Conservation (phyloP, 2,888 invertebrate species). For the Encarsia formosa region DNA sequence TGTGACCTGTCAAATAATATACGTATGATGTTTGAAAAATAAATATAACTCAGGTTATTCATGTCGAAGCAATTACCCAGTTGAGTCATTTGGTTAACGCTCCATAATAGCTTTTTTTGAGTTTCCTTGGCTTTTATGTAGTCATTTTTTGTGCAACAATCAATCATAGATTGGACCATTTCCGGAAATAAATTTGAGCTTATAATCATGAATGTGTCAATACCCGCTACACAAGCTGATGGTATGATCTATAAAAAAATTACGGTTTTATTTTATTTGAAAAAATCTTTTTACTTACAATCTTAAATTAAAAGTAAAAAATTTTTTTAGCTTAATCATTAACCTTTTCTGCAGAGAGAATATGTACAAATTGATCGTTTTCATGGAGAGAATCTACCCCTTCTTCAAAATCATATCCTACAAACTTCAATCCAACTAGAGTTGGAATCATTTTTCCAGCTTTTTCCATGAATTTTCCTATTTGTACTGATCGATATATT, state of each 20-base stretch:
- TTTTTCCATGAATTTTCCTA: constrained; percentile 66
- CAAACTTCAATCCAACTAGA: constrained; percentile 77
- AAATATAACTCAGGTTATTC: too few relatives aligned
- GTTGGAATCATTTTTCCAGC: constrained; percentile 65
- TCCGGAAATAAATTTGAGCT: constrained; percentile 18
- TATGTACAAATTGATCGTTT: too few relatives aligned
- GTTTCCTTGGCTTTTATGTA: constrained; percentile 9
- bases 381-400: constrained; percentile 59
- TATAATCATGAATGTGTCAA: constrained; percentile 18
- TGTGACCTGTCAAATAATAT: too few relatives aligned
- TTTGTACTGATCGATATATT: too few relatives aligned
- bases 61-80: constrained; percentile 22
- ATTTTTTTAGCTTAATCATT: too few relatives aligned
- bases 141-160: constrained; percentile 6
- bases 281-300: too few relatives aligned
- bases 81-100: too few relatives aligned
- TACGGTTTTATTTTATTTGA: too few relatives aligned
- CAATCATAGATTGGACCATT: constrained; percentile 6
- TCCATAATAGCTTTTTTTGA: too few relatives aligned
- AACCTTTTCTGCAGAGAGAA: too few relatives aligned
- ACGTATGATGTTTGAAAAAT: too few relatives aligned
- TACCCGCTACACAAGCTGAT: constrained; percentile 3
- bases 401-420: constrained; percentile 68
- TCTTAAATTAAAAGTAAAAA: too few relatives aligned
- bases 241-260: constrained; percentile 10